phyloP scores from a whole-genome alignment of 2,888 invertebrate species.

The Eremobia ochroleuca region DNA sequence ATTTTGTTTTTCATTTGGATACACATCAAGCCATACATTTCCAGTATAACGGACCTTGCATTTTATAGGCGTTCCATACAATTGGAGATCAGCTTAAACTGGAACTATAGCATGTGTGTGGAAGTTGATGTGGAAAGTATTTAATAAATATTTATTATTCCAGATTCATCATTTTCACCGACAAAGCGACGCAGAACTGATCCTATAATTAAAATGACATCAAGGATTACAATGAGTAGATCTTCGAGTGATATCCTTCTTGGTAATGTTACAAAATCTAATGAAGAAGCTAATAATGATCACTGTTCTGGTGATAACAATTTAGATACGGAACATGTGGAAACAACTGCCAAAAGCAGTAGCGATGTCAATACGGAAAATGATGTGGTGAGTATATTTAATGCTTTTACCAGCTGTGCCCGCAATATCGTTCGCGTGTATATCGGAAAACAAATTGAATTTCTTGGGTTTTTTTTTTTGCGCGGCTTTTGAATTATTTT shows the following conservation, averaged over 20 bases:
- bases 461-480: no score
- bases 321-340: not conserved
- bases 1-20: no score
- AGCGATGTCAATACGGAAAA: not conserved
- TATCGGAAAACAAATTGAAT: no score
- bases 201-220: not conserved
- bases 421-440: no score
- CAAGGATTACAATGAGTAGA: constrained; percentile 13
- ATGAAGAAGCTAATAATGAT: not conserved
- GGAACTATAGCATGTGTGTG: not conserved
- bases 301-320: not conserved
- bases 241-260: constrained; percentile 12
- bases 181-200: constrained; percentile 32
- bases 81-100: not conserved
- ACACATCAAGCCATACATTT: not conserved
- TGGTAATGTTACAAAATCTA: not conserved
- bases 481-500: no score
- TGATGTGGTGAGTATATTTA: constrained; percentile 35
- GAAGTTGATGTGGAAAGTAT: not conserved
- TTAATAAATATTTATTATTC: not conserved
- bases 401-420: not conserved
- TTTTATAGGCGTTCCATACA: not conserved
- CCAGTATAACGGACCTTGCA: not conserved
- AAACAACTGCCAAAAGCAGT: not conserved
- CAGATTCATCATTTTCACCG: constrained; percentile 53